phyloP scores from a whole-genome alignment of 1,140 invertebrate genomes.

The Hypothenemus hampei region DNA sequence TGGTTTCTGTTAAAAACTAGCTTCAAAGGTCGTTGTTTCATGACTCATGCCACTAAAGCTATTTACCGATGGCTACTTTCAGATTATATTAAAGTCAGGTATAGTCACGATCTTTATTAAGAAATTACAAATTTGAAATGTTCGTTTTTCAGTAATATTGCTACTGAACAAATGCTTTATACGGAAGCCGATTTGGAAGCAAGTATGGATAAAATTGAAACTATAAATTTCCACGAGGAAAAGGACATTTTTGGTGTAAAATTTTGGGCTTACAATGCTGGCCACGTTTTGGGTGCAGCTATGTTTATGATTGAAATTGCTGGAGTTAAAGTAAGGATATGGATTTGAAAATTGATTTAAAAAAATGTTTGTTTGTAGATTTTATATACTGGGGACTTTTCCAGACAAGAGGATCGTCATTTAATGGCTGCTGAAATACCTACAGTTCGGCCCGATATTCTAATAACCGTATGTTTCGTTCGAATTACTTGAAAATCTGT shows the following conservation, averaged over 20 bases:
- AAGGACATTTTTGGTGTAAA: slow-evolving; percentile 95
- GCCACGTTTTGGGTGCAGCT: slow-evolving; percentile 96
- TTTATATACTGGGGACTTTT: slow-evolving; percentile 98
- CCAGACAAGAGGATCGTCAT: slow-evolving; percentile 96
- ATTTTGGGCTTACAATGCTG: slow-evolving; percentile 99
- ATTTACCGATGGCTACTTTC: slow-evolving; percentile 98
- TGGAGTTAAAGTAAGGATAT: slow-evolving; percentile 72
- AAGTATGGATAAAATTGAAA: slow-evolving; percentile 99
- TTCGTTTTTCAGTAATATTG: slow-evolving; percentile 75
- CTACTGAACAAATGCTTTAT: slow-evolving; percentile 96
- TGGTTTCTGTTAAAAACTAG: slow-evolving; percentile 98
- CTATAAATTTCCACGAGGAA: slow-evolving; percentile 97
- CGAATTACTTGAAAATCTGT: neutral
- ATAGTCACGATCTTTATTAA: slow-evolving; percentile 1
- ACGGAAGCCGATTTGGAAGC: slow-evolving; percentile 94
- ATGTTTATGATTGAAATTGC: slow-evolving; percentile 99
- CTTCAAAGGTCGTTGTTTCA: slow-evolving; percentile 97
- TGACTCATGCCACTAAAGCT: slow-evolving; percentile 99
- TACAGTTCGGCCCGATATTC: slow-evolving; percentile 88
- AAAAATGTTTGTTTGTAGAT: slow-evolving; percentile 51
- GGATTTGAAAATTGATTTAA: neutral
- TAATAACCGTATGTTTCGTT: slow-evolving; percentile 74
- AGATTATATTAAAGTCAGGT: slow-evolving; percentile 98
- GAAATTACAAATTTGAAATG: too few relatives aligned
- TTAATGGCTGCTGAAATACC: slow-evolving; percentile 99